Evolutionary conservation across 2,888 invertebrate species (phyloP).

Genomic region (Tetheella fluctuosa): DNA sequence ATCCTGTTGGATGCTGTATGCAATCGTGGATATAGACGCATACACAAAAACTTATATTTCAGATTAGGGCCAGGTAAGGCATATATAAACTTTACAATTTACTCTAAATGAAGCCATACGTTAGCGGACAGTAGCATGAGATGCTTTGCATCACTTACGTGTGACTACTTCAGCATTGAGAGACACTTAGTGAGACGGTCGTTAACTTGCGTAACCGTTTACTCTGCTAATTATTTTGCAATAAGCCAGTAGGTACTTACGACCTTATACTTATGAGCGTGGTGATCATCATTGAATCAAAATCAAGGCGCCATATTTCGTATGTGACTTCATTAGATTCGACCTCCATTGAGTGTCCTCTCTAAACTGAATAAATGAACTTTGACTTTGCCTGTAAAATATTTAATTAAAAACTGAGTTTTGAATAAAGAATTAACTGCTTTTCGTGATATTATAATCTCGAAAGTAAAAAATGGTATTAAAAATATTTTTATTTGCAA

Average conservation of each 20-base stretch:
- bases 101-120: neutral
- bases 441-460: too few species aligned
- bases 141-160: neutral
- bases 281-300: neutral
- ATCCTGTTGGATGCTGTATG: neutral
- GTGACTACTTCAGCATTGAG: neutral
- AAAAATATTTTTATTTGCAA: neutral
- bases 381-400: too few species aligned
- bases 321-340: too few species aligned
- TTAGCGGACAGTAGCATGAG: neutral
- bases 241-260: neutral
- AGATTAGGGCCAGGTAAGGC: too few species aligned
- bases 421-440: too few species aligned
- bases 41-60: too few species aligned
- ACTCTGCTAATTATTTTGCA: neutral
- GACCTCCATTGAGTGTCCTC: too few species aligned
- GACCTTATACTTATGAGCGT: neutral
- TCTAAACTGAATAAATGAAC: too few species aligned
- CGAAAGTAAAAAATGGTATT: too few species aligned
- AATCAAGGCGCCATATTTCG: too few species aligned
- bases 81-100: too few species aligned
- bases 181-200: neutral
- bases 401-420: too few species aligned
- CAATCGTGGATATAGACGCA: neutral
- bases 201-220: slow-evolving; percentile 2